A percentile compares a stretch with the other conserved stretches of the same genome.
phyloP scores from a whole-genome alignment of 2,888 invertebrate species.

The Platycheirus albimanus region DNA sequence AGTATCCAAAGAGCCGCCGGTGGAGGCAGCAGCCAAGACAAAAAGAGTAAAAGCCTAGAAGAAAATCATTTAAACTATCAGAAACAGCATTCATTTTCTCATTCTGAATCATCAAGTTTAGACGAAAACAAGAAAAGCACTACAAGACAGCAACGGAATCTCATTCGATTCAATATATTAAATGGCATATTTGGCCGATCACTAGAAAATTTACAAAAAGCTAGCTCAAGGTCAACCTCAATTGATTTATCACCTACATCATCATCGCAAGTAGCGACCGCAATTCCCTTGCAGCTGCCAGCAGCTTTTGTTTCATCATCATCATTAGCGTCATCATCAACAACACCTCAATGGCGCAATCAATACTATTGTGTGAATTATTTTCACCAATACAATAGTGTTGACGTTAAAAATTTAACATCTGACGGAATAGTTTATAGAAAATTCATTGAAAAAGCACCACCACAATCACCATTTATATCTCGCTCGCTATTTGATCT shows the following conservation, averaged over 20 bases:
- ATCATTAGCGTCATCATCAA: no score
- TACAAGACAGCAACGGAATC: constrained; percentile 57
- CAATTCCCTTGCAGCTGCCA: constrained; percentile 38
- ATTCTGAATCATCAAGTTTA: constrained; percentile 3
- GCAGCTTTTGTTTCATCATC: constrained; percentile 26
- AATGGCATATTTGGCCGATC: constrained; percentile 76
- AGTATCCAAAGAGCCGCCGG: constrained; percentile 19
- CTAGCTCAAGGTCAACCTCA: not conserved
- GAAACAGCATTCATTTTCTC: constrained; percentile 15
- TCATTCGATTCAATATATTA: constrained; percentile 74
- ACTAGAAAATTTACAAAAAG: constrained; percentile 64
- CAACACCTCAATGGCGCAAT: constrained; percentile 24
- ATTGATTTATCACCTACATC: constrained; percentile 36
- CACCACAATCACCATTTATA: constrained; percentile 20
- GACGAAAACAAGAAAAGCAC: constrained; percentile 23
- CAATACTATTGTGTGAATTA: constrained; percentile 31
- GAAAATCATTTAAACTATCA: constrained; percentile 29
- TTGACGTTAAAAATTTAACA: constrained; percentile 24
- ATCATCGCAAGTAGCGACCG: constrained; percentile 22
- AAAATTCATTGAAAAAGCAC: not conserved
- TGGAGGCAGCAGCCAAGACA: constrained; percentile 14
- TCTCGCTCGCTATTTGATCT: constrained; percentile 48
- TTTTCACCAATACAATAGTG: constrained; percentile 18
- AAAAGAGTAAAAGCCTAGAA: constrained; percentile 52
- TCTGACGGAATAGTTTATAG: not conserved